Evolutionary conservation across 1,140 invertebrate genomes (phyloP), one percentile per base, ranked within the genome.

Genomic region (Drosophila murphyi): DNA sequence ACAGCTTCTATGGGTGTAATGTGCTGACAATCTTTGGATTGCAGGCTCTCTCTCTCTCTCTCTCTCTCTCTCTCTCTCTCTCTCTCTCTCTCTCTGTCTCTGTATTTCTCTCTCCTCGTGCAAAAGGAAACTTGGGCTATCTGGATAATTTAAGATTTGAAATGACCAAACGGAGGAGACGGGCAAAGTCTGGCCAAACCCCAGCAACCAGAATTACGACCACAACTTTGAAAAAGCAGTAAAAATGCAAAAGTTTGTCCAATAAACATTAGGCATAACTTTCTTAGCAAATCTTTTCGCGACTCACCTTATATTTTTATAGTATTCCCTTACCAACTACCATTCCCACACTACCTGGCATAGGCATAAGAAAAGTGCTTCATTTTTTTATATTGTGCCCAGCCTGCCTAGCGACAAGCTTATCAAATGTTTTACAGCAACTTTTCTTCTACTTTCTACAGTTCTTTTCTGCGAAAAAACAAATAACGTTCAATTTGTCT

Each of bases 211-310:
- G 62, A 78, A 78, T 71, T 65, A 70, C 51, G 51, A 41, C 4
- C 43, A 4, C 68, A 87, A 87, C 76, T 87, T 88, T 76, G 39
- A 28, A 55, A 80, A 90, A 82, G 69, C 74, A 83, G 79, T 82
- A 87, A 90, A 90, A 87, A 80, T 87, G 71, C 64, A 90, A 90
- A 90, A 90, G 80, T 90, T 90, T 87, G 57, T 47, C 80, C 87
- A 90, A 90, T 90, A 90, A 90, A 90, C 87, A 90, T 90, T 89
- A 89, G 82, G 87, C 78, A 79, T 73, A 90, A 87, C 76, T 90
- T 82, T 81, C 50, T 64, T 55, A 45, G 59, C 57, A 69, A 39
- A 69, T 61, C 56, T 82, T 55, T 70, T 28, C 55, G 74, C 79
- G 69, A 72, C 80, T 75, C 73, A 90, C 82, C 79, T 86, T 62